Base-by-base conservation (phyloP, 2,113 vertebrate species). In the Ictidomys tridecemlineatus region DNA sequence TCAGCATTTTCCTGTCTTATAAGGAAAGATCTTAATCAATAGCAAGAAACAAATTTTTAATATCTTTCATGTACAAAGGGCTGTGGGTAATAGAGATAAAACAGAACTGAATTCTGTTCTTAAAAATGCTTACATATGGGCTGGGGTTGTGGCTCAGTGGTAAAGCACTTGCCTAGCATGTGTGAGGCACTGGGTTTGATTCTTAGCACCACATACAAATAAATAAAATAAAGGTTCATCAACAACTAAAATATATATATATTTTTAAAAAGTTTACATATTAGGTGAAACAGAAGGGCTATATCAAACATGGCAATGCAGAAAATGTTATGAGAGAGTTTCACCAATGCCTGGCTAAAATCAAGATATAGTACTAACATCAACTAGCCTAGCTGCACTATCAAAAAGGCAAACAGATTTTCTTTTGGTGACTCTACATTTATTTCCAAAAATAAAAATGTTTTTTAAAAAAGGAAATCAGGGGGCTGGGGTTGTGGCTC, bases 251-350 rank as follows among this genome's bases (percentile, higher is more conserved):
- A 45, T 9, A 45, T 45, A 1, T 45, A 45, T 42, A 42, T 42
- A n/a, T 42, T 45, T 45, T 87, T 94, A 45, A 91, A 91, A 70
- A 78, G 48, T 39, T 87, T 79, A 39, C 4, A 3, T 20, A 61
- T 61, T 82, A 65, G 73, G 53, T 83, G 74, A 97, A 78, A 72
- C 56, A 39, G 86, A 95, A 95, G 37, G 24, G 73, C 22, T 28
- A 20, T 10, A 51, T 89, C 69, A 79, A 69, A 89, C 83, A 56
- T 22, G 37, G 67, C 37, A 80, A 28, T 48, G 22, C 12, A 83
- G 76, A 63, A 84, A 83, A 45, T 48, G 42, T 65, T 58, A 11
- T 72, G 63, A n/a, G 61, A 70, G 56, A 73, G 4, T 65, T 63
- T 34, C 24, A 74, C 26, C 28, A 37, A 65, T 22, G 17, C 61